Evolutionary conservation across 2,888 invertebrate genomes (phyloP).

Genomic region (Ennomos fuscantarius): DNA sequence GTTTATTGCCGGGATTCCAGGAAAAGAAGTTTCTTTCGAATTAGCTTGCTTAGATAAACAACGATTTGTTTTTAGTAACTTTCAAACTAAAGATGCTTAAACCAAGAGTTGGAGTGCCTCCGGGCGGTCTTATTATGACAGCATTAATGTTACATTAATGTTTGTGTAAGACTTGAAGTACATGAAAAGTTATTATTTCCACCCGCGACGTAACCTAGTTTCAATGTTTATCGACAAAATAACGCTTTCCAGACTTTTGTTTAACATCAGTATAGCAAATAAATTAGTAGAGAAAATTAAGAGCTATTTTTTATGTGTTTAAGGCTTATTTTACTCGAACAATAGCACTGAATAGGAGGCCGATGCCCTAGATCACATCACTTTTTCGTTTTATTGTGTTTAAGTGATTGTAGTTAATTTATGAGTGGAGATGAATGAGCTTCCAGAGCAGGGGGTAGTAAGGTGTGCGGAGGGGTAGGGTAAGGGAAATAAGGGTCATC

Average conservation of each 20-base stretch:
- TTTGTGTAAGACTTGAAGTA: too few relatives aligned
- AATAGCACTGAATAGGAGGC: not conserved
- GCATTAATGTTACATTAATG: too few relatives aligned
- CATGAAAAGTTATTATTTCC: not conserved
- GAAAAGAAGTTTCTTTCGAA: not conserved
- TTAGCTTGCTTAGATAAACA: not conserved
- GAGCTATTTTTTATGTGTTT: not conserved
- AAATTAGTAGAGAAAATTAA: not conserved
- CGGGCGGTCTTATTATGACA: not conserved
- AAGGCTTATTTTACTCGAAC: not conserved
- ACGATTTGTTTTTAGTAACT: conserved; percentile 7
- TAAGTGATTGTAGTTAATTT: conserved; percentile 33
- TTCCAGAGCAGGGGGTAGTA: not conserved
- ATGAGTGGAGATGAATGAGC: conserved; percentile 27
- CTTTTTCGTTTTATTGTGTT: conserved; percentile 22
- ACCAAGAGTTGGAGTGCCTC: not conserved
- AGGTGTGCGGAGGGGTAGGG: not conserved
- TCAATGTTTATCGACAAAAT: too few relatives aligned
- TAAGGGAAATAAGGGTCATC: conserved; percentile 4
- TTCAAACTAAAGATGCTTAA: not conserved
- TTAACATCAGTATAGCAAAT: not conserved
- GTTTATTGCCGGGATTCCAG: not conserved
- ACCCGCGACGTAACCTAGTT: not conserved
- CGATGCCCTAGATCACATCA: conserved; percentile 6
- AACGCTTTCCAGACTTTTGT: too few relatives aligned